Percentiles rank a stretch among this genome's conserved stretches.
Conservation (phyloP, 1,140 invertebrate species). For the Saccostrea cuccullata region DNA sequence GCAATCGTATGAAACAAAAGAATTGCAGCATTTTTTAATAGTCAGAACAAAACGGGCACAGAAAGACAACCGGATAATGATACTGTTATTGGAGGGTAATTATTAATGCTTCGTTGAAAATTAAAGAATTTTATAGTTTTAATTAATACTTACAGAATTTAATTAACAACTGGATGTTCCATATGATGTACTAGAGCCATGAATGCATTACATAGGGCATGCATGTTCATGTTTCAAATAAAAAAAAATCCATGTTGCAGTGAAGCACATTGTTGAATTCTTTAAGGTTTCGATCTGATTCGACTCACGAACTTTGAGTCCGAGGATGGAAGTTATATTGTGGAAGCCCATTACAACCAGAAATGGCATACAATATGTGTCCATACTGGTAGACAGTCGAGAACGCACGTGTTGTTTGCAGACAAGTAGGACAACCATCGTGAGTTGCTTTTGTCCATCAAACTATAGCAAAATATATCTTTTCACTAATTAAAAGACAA, state of each 20-base stretch:
- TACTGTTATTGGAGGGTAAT: too few relatives aligned
- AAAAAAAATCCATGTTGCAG: background rate
- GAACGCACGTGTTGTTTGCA: constrained; percentile 12
- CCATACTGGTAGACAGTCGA: background rate
- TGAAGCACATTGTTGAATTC: background rate
- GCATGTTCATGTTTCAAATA: too few relatives aligned
- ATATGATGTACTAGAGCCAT: too few relatives aligned
- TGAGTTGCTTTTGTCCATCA: background rate
- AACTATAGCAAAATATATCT: background rate
- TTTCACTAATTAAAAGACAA: background rate
- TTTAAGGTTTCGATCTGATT: background rate
- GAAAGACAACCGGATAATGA: too few relatives aligned
- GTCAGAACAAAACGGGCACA: too few relatives aligned
- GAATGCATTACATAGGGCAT: too few relatives aligned
- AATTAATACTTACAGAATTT: too few relatives aligned
- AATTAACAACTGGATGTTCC: too few relatives aligned
- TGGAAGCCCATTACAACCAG: background rate
- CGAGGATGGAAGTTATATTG: background rate
- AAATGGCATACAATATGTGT: constrained; percentile 5
- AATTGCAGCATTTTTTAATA: too few relatives aligned
- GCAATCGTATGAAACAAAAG: too few relatives aligned
- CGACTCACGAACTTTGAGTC: background rate
- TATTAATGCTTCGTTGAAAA: too few relatives aligned
- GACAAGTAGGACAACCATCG: background rate
- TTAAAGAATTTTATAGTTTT: too few relatives aligned